These are phyloP conservation scores for Pterois miles DNA, from an alignment of 2,797 vertebrate genomes.

Conservation along the genomic window DNA sequence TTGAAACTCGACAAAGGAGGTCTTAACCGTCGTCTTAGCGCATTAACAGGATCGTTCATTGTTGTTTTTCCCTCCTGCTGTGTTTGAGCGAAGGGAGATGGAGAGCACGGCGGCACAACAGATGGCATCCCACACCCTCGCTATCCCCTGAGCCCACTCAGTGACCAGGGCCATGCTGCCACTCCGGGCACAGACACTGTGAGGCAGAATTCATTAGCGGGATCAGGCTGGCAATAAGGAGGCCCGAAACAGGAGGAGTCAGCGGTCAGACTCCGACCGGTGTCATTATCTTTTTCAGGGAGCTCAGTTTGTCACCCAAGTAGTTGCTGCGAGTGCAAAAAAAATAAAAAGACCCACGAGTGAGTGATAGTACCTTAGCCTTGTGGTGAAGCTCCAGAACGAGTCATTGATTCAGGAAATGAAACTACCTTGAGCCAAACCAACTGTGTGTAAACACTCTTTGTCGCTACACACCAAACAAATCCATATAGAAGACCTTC, in stretches of 20 bases:
- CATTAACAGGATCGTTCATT: background rate
- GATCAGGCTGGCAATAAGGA: slow-evolving; percentile 57
- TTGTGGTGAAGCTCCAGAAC: slow-evolving; percentile 47
- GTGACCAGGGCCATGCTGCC: slow-evolving; percentile 60
- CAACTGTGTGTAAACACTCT: slow-evolving; percentile 51
- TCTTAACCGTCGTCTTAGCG: background rate
- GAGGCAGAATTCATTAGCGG: slow-evolving; percentile 72
- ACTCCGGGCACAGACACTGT: slow-evolving; percentile 46
- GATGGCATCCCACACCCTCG: slow-evolving; percentile 62
- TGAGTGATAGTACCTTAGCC: slow-evolving; percentile 37
- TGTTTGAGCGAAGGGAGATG: slow-evolving; percentile 22
- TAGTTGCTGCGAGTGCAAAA: background rate
- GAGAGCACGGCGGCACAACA: slow-evolving; percentile 47
- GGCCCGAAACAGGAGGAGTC: background rate
- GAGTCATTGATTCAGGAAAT: slow-evolving; percentile 71
- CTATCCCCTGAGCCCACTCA: slow-evolving; percentile 61
- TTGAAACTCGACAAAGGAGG: background rate
- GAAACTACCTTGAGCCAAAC: slow-evolving; percentile 63
- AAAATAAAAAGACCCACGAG: background rate
- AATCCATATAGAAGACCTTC: slow-evolving; percentile 56
- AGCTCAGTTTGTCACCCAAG: slow-evolving; percentile 15
- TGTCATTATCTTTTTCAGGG: slow-evolving; percentile 10
- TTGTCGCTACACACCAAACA: slow-evolving; percentile 50
- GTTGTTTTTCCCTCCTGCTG: slow-evolving; percentile 10
- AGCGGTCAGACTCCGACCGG: background rate